Percentiles rank a stretch among this genome's conserved stretches.
These are phyloP conservation scores for Leptobrachium ailaonicum DNA, from an alignment of 2,113 vertebrate species.

Conservation along the genomic window DNA sequence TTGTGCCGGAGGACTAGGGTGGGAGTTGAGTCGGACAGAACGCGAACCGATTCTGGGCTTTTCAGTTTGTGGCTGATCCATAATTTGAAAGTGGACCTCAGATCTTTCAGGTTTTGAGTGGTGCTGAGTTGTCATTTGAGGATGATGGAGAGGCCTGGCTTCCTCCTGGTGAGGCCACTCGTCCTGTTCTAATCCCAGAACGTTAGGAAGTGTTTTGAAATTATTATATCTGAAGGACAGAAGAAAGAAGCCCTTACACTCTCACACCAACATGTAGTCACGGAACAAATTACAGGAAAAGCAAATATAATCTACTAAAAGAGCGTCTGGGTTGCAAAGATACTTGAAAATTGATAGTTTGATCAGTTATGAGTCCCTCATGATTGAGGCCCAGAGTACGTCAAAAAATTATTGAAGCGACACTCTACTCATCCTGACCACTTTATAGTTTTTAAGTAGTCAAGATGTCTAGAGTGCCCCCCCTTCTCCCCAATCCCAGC, in stretches of 20 bases:
- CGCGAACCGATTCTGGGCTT: neutral
- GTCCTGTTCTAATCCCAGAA: constrained; percentile 49
- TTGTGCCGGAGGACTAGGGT: neutral
- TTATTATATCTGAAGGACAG: constrained; percentile 66
- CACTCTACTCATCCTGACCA: too few relatives aligned
- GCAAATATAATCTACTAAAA: too few relatives aligned
- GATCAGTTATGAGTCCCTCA: too few relatives aligned
- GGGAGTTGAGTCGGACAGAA: neutral
- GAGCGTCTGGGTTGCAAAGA: too few relatives aligned
- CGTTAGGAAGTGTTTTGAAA: constrained; percentile 67
- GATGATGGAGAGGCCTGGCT: neutral
- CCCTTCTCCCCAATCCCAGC: too few relatives aligned
- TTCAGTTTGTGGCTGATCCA: neutral
- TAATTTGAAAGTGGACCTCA: neutral
- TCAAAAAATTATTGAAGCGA: too few relatives aligned
- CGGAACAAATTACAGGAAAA: too few relatives aligned
- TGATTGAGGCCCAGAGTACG: too few relatives aligned
- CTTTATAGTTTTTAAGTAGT: too few relatives aligned
- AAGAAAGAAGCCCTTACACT: neutral
- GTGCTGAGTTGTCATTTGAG: neutral
- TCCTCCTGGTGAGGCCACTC: constrained; percentile 12
- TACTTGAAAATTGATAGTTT: too few relatives aligned
- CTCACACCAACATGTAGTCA: too few relatives aligned
- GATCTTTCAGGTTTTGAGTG: neutral
- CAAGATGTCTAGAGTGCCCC: too few relatives aligned